These are phyloP conservation scores for Astyanax mexicanus DNA, from an alignment of 2,797 vertebrate species.

Conservation along the genomic window DNA sequence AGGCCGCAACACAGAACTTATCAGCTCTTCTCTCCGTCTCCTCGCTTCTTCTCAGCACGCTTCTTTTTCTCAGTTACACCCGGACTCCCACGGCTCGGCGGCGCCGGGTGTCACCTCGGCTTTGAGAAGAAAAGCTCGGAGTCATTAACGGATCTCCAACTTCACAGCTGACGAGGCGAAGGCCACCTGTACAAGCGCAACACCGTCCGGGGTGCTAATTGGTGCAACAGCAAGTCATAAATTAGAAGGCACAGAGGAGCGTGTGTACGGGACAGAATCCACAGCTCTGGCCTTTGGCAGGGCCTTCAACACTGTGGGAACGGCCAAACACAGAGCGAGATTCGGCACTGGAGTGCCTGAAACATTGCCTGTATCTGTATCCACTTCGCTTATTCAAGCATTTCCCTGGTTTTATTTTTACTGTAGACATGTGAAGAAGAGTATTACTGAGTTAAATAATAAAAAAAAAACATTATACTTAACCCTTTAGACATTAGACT, in stretches of 20 bases:
- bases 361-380: neutral
- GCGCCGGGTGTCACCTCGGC: conserved; percentile 34
- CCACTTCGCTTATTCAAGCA: neutral
- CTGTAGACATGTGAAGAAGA: neutral
- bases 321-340: neutral
- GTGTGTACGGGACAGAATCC: conserved; percentile 39
- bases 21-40: neutral
- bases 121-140: conserved; percentile 9
- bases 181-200: conserved; percentile 48
- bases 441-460: no score
- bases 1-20: neutral
- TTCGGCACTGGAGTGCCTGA: neutral
- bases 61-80: conserved; percentile 47
- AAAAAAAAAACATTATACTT: no score
- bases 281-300: conserved; percentile 47
- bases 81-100: conserved; percentile 41
- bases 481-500: no score
- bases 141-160: conserved; percentile 54
- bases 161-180: conserved; percentile 31
- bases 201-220: conserved; percentile 57
- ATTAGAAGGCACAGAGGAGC: conserved; percentile 55
- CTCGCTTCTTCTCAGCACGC: conserved; percentile 17
- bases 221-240: conserved; percentile 62
- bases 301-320: neutral
- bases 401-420: neutral